A percentile compares a stretch with the other conserved stretches of the same genome.
Conservation (phyloP, 2,888 invertebrate species). For the Hypomecis atomaria region DNA sequence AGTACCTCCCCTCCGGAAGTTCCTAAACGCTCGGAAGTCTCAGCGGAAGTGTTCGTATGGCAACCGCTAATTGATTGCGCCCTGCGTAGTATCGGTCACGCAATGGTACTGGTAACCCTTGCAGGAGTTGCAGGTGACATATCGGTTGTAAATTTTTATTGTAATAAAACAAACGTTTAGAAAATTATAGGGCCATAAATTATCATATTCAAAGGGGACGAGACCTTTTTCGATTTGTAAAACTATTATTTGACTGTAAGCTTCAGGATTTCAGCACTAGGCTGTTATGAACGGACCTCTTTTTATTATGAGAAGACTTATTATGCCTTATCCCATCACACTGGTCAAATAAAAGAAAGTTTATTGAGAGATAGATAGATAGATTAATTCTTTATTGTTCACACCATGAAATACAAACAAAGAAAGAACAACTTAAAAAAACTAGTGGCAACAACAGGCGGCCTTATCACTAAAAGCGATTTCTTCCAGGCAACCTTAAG, state of each 20-base stretch:
- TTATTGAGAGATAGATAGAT: too few species aligned
- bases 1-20: conserved; percentile 23
- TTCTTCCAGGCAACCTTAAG: too few species aligned
- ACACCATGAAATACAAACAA: too few species aligned
- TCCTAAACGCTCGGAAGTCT: conserved; percentile 43
- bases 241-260: not conserved
- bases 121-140: conserved; percentile 60
- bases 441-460: too few species aligned
- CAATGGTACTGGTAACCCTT: conserved; percentile 60
- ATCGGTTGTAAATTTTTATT: conserved; percentile 40
- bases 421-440: too few species aligned
- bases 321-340: too few species aligned
- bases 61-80: conserved; percentile 80
- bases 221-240: not conserved
- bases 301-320: too few species aligned
- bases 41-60: conserved; percentile 76
- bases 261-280: too few species aligned
- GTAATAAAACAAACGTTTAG: conserved; percentile 29
- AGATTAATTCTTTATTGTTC: too few species aligned
- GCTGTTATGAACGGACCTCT: too few species aligned
- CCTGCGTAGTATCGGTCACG: conserved; percentile 51
- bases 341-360: too few species aligned
- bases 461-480: too few species aligned
- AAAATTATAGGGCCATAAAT: not conserved
- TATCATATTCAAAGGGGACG: not conserved